Evolutionary conservation across 1,140 invertebrate species (phyloP).

Genomic region (Drosophila mauritiana): DNA sequence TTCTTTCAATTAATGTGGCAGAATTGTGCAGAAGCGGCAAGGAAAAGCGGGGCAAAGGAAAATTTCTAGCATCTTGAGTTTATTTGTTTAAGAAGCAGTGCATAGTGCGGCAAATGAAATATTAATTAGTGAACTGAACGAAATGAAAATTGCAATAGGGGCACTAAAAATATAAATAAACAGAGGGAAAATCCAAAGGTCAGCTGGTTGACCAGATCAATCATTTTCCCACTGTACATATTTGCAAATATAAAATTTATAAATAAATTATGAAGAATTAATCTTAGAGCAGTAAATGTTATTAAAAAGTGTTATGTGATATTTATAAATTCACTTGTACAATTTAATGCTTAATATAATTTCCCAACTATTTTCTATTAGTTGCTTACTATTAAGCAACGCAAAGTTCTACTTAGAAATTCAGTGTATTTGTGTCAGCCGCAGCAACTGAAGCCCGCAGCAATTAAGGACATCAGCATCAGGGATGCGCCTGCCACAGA

Average conservation of each 20-base stretch:
- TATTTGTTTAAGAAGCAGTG: conserved; percentile 46
- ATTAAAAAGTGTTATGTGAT: no score
- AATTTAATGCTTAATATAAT: no score
- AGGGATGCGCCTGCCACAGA: conserved; percentile 43
- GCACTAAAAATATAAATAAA: conserved; percentile 33
- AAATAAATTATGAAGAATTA: no score
- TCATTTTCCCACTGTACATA: not conserved
- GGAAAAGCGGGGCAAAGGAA: conserved; percentile 42
- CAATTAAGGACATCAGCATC: conserved; percentile 75
- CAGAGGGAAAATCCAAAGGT: conserved; percentile 18
- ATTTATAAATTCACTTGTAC: no score
- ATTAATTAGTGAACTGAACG: conserved; percentile 74
- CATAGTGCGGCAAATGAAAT: conserved; percentile 62
- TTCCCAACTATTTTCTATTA: not conserved
- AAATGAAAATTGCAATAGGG: conserved; percentile 53
- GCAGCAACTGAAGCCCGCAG: conserved; percentile 52
- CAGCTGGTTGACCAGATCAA: not conserved
- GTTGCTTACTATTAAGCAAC: conserved; percentile 37
- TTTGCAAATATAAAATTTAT: not conserved
- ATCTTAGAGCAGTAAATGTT: no score
- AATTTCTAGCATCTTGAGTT: conserved; percentile 34
- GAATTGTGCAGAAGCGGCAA: conserved; percentile 51
- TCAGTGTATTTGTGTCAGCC: conserved; percentile 21
- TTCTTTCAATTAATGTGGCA: conserved; percentile 65
- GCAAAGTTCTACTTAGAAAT: conserved; percentile 5